Evolutionary conservation across 2,888 invertebrate genomes (phyloP), one percentile per base, ranked within the genome.

Genomic region (Endotricha flammealis): DNA sequence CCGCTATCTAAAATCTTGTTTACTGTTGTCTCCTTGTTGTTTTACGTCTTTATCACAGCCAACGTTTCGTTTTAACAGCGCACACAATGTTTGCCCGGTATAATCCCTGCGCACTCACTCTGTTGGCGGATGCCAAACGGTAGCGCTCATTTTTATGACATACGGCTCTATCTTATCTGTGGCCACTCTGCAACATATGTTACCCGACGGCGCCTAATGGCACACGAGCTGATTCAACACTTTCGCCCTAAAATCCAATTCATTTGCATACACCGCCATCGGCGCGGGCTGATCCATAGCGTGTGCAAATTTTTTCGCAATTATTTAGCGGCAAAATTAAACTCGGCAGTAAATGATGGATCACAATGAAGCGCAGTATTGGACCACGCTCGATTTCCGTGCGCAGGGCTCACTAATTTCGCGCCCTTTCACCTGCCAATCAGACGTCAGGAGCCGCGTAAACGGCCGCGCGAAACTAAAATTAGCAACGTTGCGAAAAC

Each of bases 111-210:
- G 62, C 74, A 71, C 74, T 70, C 58, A 56, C 56, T 72, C 62
- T 79, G 79, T 75, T 67, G 53, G 64, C 70, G 63, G 64, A 79
- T 71, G 73, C 74, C 75, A 76, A 81, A 86, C 86, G 79, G 86
- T 85, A 83, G 85, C 79, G 64, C 62, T 67, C 48, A 64, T 62
- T 70, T 73, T 71, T 73, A 78, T 78, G 81, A 85, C 86, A 86
- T 82, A 82, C 76, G 81, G 81, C 65, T 80, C 74, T 85, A 85
- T 85, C 86, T 86, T 85, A 86, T 86, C 86, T 74, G 50, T 70
- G 69, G 50, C 73, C 80, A 85, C 85, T 85, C 71, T 62, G 66
- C 68, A 71, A 71, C 85, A 83, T 82, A 85, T 86, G 86, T 72
- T 74, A 62, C 66, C 56, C 44, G 46, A 58, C 66, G 64, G 54